Base-by-base conservation (phyloP, 1,140 invertebrate genomes). In the Pogonognathellus flavescens region DNA sequence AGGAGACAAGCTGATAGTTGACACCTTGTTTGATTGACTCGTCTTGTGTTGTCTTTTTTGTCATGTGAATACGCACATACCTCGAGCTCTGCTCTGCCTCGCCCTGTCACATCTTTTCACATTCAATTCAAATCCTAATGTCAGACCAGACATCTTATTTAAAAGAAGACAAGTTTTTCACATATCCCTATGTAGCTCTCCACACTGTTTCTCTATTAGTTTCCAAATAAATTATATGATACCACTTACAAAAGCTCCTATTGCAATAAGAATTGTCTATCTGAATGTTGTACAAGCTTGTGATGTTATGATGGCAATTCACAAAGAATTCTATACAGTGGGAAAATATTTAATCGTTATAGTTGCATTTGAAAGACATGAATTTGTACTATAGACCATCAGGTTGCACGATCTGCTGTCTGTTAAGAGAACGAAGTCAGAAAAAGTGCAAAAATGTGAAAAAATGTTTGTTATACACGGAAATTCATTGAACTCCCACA, bases 21-120 rank as follows among this genome's bases (percentile, higher is more conserved):
- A 76, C 70, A 76, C 70, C 70, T 76, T 76, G 70, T 76, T 76
- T 76, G 70, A 76, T 76, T 76, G 41, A 76, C 70, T 76, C 70
- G 70, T 76, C 70, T 76, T 76, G 70, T 31, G 70, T 76, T 76
- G 70, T 76, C 70, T 76, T 76, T 76, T 31, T 76, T 76, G 70
- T 76, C 70, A 41, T 76, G 31, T 76, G 70, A n/a, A 76, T 76
- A 31, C 49, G 31, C 49, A 49, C 31, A 31, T 76, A 41, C 1
- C 41, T 31, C n/a, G n/a, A 8, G 20, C 62, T 13, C 6, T 55
- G 53, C 59, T 4, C 41, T 76, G 41, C 70, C 70, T 76, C 70
- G 31, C 41, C 70, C 41, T 76, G 70, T 76, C 70, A 49, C 70
- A 76, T 66, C 41, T 76, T 76, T 76, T 76, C 6, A 76, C 70